These are phyloP conservation scores for Drosophila ambigua DNA, from an alignment of 1,140 invertebrate species.

Conservation along the genomic window DNA sequence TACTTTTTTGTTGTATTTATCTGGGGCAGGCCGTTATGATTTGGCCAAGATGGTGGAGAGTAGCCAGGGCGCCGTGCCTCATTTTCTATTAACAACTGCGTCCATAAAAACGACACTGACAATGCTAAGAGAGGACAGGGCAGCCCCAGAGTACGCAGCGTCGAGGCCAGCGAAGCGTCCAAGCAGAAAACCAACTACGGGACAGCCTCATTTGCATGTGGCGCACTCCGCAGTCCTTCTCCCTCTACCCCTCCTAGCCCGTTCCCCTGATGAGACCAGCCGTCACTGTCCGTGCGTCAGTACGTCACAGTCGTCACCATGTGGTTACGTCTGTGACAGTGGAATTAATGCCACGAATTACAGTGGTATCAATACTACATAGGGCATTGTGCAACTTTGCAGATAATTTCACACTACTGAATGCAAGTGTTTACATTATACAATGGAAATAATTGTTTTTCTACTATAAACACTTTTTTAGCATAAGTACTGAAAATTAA, in stretches of 20 bases:
- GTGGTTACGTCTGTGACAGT: slow-evolving; percentile 77
- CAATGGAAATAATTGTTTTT: no score
- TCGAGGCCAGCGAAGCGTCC: slow-evolving; percentile 75
- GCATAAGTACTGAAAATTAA: no score
- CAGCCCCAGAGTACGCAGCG: slow-evolving; percentile 27
- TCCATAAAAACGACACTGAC: slow-evolving; percentile 73
- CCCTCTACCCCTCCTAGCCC: neutral
- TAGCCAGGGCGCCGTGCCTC: slow-evolving; percentile 57
- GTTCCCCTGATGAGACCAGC: slow-evolving; percentile 48
- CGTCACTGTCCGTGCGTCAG: slow-evolving; percentile 64
- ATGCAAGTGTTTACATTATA: no score
- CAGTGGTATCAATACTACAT: slow-evolving; percentile 32
- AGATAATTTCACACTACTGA: no score
- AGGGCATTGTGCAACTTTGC: no score
- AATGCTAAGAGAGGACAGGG: slow-evolving; percentile 15
- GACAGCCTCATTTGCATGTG: slow-evolving; percentile 78
- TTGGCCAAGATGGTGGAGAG: slow-evolving; percentile 64
- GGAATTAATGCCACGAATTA: slow-evolving; percentile 51
- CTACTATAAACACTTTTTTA: no score
- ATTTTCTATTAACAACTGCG: slow-evolving; percentile 82
- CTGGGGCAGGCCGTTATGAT: slow-evolving; percentile 67
- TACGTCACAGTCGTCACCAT: slow-evolving; percentile 79
- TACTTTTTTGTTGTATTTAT: slow-evolving; percentile 39
- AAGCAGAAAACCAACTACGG: slow-evolving; percentile 81
- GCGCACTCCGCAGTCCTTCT: slow-evolving; percentile 5